phyloP scores from a whole-genome alignment of 2,888 invertebrate species.

The Hyles lineata region DNA sequence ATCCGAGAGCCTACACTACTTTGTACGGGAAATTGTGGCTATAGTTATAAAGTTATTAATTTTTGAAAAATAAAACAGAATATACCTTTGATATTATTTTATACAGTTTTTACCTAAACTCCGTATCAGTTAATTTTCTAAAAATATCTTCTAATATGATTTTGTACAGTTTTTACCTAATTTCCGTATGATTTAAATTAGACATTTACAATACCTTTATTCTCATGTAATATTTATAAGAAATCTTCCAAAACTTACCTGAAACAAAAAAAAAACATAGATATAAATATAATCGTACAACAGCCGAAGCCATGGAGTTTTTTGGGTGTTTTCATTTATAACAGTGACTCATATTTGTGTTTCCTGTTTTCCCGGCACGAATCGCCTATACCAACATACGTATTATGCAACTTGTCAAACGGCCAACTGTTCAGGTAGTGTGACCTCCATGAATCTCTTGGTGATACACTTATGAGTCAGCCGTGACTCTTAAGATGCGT shows the following conservation, averaged over 20 bases:
- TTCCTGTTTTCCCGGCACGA: slow-evolving; percentile 76
- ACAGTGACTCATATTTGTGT: slow-evolving; percentile 73
- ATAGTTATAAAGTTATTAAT: no score
- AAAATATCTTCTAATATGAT: no score
- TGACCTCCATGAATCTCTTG: slow-evolving; percentile 62
- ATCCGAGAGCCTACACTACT: no score
- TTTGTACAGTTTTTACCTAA: neutral
- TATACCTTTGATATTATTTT: no score
- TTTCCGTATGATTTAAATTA: neutral
- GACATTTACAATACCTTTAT: neutral
- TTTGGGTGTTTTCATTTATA: slow-evolving; percentile 49
- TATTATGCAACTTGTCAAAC: slow-evolving; percentile 78
- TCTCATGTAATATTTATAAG: neutral
- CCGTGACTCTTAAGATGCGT: slow-evolving; percentile 30
- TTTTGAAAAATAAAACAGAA: no score
- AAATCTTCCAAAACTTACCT: slow-evolving; percentile 3
- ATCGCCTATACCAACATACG: slow-evolving; percentile 44
- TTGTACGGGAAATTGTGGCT: no score
- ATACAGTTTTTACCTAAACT: neutral
- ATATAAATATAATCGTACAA: neutral
- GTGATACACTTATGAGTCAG: slow-evolving; percentile 50
- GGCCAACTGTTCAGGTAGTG: slow-evolving; percentile 80
- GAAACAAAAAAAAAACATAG: slow-evolving; percentile 20
- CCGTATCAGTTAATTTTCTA: no score
- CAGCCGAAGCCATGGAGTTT: slow-evolving; percentile 4